These are phyloP conservation scores for Parauchenoglanis ngamensis DNA, from an alignment of 2,797 vertebrate species.

Conservation along the genomic window DNA sequence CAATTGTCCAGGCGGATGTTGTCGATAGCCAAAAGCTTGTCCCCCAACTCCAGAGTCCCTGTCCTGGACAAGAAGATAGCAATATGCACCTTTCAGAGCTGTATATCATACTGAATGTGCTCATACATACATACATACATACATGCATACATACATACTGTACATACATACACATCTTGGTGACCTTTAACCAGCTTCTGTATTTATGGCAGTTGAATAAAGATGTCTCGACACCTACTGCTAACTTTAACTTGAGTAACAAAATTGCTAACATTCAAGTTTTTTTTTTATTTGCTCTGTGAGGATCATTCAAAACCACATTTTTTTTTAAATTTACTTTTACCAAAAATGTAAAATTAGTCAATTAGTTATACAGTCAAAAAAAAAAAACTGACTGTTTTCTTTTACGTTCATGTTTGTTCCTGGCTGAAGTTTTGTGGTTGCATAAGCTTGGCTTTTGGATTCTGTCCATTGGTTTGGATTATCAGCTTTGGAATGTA, in stretches of 20 bases:
- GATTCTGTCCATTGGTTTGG: background rate
- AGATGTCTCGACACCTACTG: background rate
- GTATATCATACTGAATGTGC: background rate
- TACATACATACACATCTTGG: background rate
- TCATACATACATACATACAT: background rate
- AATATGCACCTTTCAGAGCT: background rate
- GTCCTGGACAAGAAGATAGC: constrained; percentile 75
- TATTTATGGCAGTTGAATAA: background rate
- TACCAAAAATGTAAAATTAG: background rate
- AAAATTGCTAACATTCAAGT: background rate
- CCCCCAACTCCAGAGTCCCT: constrained; percentile 92
- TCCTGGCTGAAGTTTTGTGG: background rate
- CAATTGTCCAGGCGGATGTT: constrained; percentile 96
- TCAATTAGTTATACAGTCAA: background rate
- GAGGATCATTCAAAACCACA: background rate
- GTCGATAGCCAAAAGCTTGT: constrained; percentile 95
- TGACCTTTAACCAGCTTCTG: background rate
- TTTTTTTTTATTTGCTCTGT: background rate
- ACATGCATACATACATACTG: background rate
- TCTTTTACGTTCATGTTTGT: background rate
- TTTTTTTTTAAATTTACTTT: background rate
- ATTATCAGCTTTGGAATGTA: background rate
- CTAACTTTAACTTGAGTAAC: background rate
- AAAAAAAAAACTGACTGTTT: background rate
- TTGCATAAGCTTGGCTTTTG: background rate